A percentile compares a stretch with the other conserved stretches of the same genome.
Evolutionary conservation across 2,113 vertebrate species (phyloP).

Genomic region (Rostratula benghalensis): DNA sequence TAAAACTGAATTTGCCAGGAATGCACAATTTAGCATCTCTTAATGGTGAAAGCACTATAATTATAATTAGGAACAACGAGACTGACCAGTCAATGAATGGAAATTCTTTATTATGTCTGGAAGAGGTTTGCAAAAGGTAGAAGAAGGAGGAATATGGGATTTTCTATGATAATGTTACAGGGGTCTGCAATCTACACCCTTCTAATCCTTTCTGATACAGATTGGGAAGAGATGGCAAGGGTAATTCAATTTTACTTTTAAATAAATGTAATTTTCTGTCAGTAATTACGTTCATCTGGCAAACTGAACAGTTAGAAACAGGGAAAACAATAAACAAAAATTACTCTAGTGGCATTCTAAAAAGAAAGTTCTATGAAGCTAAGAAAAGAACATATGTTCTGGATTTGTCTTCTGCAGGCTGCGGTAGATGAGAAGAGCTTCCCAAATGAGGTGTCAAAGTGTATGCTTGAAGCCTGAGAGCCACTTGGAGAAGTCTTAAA

Average conservation of each 20-base stretch:
- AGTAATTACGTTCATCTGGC: conserved; percentile 28
- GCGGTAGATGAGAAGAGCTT: not conserved
- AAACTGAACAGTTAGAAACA: conserved; percentile 22
- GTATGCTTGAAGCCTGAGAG: not conserved
- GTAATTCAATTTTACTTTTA: conserved; percentile 45
- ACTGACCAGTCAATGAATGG: not conserved
- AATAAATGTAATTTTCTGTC: conserved; percentile 42
- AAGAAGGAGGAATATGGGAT: not conserved
- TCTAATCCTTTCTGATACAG: not conserved
- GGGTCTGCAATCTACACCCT: not conserved
- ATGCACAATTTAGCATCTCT: not conserved
- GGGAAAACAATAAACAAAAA: conserved; percentile 33
- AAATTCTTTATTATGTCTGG: not conserved
- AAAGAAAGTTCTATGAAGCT: not conserved
- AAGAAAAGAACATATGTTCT: not conserved
- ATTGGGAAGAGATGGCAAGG: not conserved
- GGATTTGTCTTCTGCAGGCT: not conserved
- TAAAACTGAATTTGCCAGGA: not conserved
- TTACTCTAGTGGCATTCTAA: not conserved
- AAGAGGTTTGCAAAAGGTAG: not conserved
- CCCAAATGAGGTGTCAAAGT: not conserved
- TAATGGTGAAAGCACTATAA: not conserved
- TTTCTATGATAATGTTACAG: not conserved
- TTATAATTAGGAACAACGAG: not conserved
- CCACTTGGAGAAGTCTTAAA: not conserved